Evolutionary conservation across 37 sponge, comb jelly and placozoan species (phyloP), one percentile per base, ranked within the genome.

Genomic region (Mnemiopsis leidyi): DNA sequence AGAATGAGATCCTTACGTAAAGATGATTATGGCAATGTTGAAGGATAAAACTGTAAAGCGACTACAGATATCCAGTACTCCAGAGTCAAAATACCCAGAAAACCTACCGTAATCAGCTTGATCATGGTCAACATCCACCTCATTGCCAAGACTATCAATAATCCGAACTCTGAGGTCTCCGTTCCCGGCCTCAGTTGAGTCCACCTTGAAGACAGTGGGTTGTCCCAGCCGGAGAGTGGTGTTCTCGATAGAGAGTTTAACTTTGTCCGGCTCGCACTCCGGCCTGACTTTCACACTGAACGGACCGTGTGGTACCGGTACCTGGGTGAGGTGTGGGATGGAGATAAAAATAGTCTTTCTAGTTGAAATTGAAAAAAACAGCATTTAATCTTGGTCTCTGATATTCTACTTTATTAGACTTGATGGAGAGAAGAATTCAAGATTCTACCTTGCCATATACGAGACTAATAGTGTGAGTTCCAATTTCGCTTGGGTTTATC

Each of bases 171-270:
- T 36, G 35, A 94, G 35, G 25, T 94, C 94, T 23, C 94, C 94
- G 31, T 77, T n/a, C 23, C 94, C 94, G 7, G 94, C 98, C 36
- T 96, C 93, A 23, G 75, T 68, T 35, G 93, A 29, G 38, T 94
- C 94, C 30, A 94, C 61, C 20, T 24, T 93, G 69, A 94, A 93
- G 34, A 71, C 3, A 68, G 94, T 67, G 69, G 94, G 93, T 21
- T 61, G 38, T 34, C 94, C 93, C 0, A 85, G 40, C 2, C 90
- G 33, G 90, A 85, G 38, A 21, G n/a, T 39, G 0, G 21, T 5
- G 23, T 18, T 39, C 29, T 37, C 61, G 26, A 85, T 85, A 25
- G 38, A 28, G 39, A 85, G 48, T 61, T 85, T 85, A 29, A 85
- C 90, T 26, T 85, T 85, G 36, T 85, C 90, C 1, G 90, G 90